A percentile compares a stretch with the other conserved stretches of the same genome.
Conservation (phyloP, 2,113 vertebrate species). For the Chitala chitala region DNA sequence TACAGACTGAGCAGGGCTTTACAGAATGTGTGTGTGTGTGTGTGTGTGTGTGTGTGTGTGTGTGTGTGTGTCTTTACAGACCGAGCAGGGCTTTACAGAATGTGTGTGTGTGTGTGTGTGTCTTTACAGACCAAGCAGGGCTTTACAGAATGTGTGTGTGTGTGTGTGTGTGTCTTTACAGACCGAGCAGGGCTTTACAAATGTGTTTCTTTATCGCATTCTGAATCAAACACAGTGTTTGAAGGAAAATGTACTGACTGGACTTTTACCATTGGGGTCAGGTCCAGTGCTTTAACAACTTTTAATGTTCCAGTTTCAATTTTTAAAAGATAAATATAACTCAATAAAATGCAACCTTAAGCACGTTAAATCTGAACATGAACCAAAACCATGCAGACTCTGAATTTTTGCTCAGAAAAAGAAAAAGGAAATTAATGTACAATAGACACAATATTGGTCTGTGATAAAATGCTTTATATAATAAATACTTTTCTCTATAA, state of each 20-base stretch:
- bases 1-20: too few species aligned
- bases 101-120: too few species aligned
- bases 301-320: background rate
- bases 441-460: constrained; percentile 18
- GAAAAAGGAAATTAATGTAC: constrained; percentile 3
- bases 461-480: constrained; percentile 17
- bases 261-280: background rate
- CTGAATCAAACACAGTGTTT: too few species aligned
- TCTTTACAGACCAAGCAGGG: too few species aligned
- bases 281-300: background rate
- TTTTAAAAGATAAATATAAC: background rate
- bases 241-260: background rate
- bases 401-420: background rate
- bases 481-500: constrained; percentile 4
- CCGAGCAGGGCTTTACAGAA: background rate
- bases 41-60: background rate
- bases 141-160: too few species aligned
- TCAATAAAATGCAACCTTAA: constrained; percentile 13
- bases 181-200: too few species aligned
- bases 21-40: background rate
- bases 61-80: background rate
- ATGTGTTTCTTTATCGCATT: too few species aligned
- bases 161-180: too few species aligned
- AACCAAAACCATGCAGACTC: background rate
- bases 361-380: background rate